Conservation (phyloP, 1,140 invertebrate genomes). For the Geopemphigus sp. region DNA sequence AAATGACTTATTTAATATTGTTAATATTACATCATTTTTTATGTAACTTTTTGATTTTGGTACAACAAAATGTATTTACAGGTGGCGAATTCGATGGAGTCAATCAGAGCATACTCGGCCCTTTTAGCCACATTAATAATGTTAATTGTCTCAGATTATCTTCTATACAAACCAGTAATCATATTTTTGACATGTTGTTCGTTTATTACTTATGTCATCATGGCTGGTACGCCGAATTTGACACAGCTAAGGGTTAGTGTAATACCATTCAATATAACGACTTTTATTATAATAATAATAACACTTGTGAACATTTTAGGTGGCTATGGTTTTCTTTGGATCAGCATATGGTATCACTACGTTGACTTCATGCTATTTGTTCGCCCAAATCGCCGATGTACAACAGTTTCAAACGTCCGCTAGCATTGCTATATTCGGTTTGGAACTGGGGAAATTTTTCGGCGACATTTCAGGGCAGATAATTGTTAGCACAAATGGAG, state of each 20-base stretch:
- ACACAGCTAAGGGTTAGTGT: not conserved
- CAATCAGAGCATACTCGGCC: not conserved
- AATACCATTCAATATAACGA: not conserved
- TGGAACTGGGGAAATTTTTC: not conserved
- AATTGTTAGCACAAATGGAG: not conserved
- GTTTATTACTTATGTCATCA: not conserved
- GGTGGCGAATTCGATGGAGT: not conserved
- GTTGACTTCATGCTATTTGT: not conserved
- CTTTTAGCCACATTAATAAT: not conserved
- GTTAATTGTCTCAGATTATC: not conserved
- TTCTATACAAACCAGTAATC: not conserved
- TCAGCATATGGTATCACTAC: not conserved
- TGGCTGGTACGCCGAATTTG: not conserved
- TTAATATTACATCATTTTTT: too few species aligned
- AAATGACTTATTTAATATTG: too few species aligned
- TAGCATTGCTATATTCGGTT: not conserved
- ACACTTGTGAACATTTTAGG: not conserved
- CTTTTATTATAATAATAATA: not conserved
- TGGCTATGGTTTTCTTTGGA: not conserved
- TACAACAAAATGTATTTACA: not conserved
- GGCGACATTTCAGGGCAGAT: not conserved
- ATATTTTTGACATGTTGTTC: not conserved
- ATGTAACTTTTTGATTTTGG: too few species aligned
- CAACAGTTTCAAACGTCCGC: slow-evolving; percentile 1
- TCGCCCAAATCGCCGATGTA: not conserved